phyloP scores from a whole-genome alignment of 35 echinoderm and acorn worm genomes.

The Anneissia japonica region DNA sequence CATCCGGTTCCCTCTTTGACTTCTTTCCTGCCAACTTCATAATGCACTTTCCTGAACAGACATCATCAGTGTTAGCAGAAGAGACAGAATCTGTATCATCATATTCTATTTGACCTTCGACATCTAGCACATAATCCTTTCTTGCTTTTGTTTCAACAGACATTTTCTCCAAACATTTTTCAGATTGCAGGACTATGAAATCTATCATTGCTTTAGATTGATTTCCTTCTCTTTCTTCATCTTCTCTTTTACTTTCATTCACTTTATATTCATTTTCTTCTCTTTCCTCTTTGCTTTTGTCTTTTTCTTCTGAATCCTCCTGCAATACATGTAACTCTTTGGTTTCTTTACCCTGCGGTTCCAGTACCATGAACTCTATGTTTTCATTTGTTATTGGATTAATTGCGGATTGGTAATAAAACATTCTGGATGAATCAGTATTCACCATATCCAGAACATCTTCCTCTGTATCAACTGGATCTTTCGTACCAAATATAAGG shows the following conservation, averaged over 20 bases:
- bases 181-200: background rate
- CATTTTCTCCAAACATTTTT: background rate
- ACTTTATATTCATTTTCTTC: background rate
- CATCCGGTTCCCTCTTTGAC: background rate
- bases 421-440: background rate
- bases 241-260: background rate
- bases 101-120: background rate
- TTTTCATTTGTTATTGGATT: background rate
- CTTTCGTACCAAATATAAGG: background rate
- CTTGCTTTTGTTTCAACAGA: background rate
- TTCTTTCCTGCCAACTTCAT: too few species aligned
- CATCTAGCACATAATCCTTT: background rate
- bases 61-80: slow-evolving; percentile 60
- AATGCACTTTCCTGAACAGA: slow-evolving; percentile 9
- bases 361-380: background rate
- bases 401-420: background rate
- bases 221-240: background rate
- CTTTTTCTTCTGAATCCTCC: background rate
- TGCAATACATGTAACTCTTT: background rate
- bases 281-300: background rate
- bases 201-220: background rate
- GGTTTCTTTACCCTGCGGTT: background rate
- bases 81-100: slow-evolving; percentile 34
- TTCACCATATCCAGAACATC: background rate
- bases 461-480: background rate